Percentiles rank a stretch among this genome's conserved stretches.
Conservation (phyloP, 2,888 invertebrate species). For the Auanema sp. region DNA sequence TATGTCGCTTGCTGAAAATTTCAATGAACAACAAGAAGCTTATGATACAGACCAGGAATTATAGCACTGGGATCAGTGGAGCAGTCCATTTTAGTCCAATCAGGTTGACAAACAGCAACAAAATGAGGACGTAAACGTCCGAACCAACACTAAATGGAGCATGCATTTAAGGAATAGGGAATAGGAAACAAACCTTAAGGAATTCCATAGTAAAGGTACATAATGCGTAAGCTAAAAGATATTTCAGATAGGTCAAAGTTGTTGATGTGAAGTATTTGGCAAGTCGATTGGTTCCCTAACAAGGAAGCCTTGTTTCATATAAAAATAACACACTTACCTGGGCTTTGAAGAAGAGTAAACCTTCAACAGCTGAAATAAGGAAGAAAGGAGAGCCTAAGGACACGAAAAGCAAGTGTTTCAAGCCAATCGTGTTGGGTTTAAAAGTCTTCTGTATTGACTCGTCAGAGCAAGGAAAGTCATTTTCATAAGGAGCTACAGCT, state of each 20-base stretch:
- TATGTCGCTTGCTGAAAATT: slow-evolving; percentile 32
- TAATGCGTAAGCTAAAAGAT: slow-evolving; percentile 44
- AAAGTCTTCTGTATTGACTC: slow-evolving; percentile 85
- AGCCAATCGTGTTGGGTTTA: slow-evolving; percentile 67
- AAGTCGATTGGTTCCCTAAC: slow-evolving; percentile 37
- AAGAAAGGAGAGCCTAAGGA: slow-evolving; percentile 51
- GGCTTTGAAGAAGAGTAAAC: slow-evolving; percentile 32
- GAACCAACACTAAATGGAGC: slow-evolving; percentile 66
- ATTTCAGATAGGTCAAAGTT: slow-evolving; percentile 54
- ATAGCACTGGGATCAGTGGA: slow-evolving; percentile 21
- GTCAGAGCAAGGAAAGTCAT: slow-evolving; percentile 94
- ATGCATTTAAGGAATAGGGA: slow-evolving; percentile 69
- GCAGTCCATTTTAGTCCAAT: slow-evolving; percentile 51
- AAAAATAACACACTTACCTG: slow-evolving; percentile 18
- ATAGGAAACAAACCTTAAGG: slow-evolving; percentile 28
- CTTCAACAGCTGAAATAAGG: slow-evolving; percentile 41
- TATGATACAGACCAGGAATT: slow-evolving; percentile 13
- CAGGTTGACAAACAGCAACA: slow-evolving; percentile 81
- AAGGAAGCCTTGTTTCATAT: background rate
- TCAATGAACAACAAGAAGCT: background rate
- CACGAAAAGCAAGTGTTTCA: slow-evolving; percentile 50
- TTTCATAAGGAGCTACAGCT: slow-evolving; percentile 46
- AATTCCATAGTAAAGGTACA: slow-evolving; percentile 47
- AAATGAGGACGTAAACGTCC: slow-evolving; percentile 93
- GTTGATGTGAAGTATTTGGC: slow-evolving; percentile 46